Conservation (phyloP, 2,888 invertebrate species). For the Bombylius discolor region DNA sequence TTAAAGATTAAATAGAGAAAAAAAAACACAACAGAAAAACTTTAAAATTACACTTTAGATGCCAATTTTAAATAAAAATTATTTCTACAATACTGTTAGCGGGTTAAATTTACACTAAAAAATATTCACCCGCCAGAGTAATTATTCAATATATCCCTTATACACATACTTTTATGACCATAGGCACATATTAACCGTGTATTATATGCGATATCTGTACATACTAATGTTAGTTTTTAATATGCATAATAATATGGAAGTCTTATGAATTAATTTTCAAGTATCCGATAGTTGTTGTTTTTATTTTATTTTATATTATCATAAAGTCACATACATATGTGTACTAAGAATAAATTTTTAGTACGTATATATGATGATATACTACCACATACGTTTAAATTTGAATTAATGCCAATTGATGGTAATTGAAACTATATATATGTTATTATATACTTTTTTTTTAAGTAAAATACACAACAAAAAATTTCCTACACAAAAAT, state of each 20-base stretch:
- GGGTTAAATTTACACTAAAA: no score
- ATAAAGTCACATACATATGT: not conserved
- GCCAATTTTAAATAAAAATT: no score
- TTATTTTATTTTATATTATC: no score
- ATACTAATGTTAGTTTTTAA: not conserved
- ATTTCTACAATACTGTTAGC: no score
- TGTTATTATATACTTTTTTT: not conserved
- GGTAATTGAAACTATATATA: conserved; percentile 13
- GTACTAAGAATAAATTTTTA: not conserved
- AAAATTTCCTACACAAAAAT: no score
- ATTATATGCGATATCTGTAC: not conserved
- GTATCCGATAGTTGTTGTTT: no score
- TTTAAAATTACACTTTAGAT: no score
- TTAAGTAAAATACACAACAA: no score
- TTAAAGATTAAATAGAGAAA: no score
- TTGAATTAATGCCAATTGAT: conserved; percentile 17
- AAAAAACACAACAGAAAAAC: no score
- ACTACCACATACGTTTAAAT: conserved; percentile 1
- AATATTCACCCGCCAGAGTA: no score
- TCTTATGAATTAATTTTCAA: not conserved
- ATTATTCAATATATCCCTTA: no score
- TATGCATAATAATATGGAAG: not conserved
- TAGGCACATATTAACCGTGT: not conserved
- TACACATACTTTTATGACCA: not conserved
- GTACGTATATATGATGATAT: not conserved